phyloP scores from a whole-genome alignment of 2,888 invertebrate species.

The Sminthurinus aureus region DNA sequence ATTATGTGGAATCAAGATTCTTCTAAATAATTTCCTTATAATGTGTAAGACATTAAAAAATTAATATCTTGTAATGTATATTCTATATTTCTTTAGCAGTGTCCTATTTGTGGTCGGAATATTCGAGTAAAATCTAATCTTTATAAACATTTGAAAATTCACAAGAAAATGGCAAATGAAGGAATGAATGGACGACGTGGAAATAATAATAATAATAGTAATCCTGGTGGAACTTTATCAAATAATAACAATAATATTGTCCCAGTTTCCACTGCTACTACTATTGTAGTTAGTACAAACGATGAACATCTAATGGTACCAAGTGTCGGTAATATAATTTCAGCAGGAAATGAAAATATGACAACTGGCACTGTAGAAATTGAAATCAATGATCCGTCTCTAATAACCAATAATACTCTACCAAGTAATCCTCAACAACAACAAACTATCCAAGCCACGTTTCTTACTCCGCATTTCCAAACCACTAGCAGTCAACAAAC shows the following conservation, averaged over 20 bases:
- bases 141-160: slow-evolving; percentile 60
- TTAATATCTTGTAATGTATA: not conserved
- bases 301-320: not conserved
- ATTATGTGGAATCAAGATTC: not conserved
- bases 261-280: not conserved
- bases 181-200: slow-evolving; percentile 6
- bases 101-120: slow-evolving; percentile 56
- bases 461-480: slow-evolving; percentile 23
- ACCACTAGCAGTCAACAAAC: slow-evolving; percentile 15
- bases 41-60: not conserved
- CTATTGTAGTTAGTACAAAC: not conserved
- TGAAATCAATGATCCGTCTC: slow-evolving; percentile 12
- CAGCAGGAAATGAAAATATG: slow-evolving; percentile 12
- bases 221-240: not conserved
- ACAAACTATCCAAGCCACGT: slow-evolving; percentile 31
- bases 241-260: not conserved
- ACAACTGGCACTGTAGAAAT: not conserved
- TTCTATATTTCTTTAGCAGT: slow-evolving; percentile 7
- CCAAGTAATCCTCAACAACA: slow-evolving; percentile 33
- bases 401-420: slow-evolving; percentile 43
- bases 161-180: slow-evolving; percentile 48
- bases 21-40: not conserved
- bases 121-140: slow-evolving; percentile 58
- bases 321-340: not conserved
- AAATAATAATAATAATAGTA: not conserved